Base-by-base conservation (phyloP, 2,797 vertebrate species). In the Podarcis siculus region DNA sequence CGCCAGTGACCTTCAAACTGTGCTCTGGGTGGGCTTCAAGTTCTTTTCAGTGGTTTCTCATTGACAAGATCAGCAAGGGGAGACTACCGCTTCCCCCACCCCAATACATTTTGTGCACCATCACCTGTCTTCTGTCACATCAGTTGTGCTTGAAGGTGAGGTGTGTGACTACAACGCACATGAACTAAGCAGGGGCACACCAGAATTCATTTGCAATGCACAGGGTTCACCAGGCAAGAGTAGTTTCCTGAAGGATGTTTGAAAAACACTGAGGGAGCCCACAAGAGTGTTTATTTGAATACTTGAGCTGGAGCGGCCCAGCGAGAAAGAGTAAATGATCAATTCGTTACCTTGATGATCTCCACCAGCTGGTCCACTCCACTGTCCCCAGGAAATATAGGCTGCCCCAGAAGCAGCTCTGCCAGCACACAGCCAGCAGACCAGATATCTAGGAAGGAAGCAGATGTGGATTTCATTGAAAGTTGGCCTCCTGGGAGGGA, bases 291-390 rank as follows among this genome's bases (percentile, higher is more conserved):
- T 2, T 61, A 1, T 30, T 30, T 19, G 23, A 55, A 23, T 75
- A 45, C 13, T 25, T 35, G 12, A 37, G 8, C 21, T 5, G 37
- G 21, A 69, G 35, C 0, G 8, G 42, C n/a, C 32, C 21, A 39
- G 8, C 4, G 1, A 23, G 13, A 30, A 23, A 5, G 61, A 64
- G 23, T 19, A 35, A 21, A 1, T 3, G 13, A 1, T 17, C 5
- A 23, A 1, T 13, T 72, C 92, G 90, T 85, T 89, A 98, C 98
- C 98, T 99, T 99, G 93, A 99, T 99, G 94, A 99, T 99, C 96
- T 99, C 98, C 95, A 99, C 98, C 92, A 99, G 97, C 96, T 99
- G 98, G 97, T 99, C 98, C 87, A 99, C 98, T 17, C 98, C 98
- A 13, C 98, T 99, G 97, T 99, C 98, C 58, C 98, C 98, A 0